These are phyloP conservation scores for Melipona beecheii DNA, from an alignment of 2,888 invertebrate genomes.

Conservation along the genomic window DNA sequence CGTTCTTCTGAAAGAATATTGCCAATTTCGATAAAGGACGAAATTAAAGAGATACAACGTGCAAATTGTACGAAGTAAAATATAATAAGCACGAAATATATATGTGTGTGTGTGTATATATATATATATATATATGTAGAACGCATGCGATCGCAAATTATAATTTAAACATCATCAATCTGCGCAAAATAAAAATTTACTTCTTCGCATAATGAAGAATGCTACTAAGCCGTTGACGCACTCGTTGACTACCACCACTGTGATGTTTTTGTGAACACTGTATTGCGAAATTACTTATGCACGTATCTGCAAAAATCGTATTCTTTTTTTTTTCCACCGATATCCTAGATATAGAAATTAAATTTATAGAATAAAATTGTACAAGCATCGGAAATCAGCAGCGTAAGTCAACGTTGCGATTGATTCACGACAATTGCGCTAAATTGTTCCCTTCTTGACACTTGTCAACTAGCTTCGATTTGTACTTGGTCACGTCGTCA, in stretches of 20 bases:
- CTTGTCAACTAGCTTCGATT: conserved; percentile 62
- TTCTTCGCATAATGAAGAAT: background rate
- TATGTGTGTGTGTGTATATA: background rate
- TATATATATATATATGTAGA: background rate
- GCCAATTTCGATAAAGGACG: conserved; percentile 26
- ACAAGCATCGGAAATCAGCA: conserved; percentile 1
- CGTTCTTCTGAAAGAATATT: conserved; percentile 32
- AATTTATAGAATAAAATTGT: background rate
- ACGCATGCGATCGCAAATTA: conserved; percentile 49
- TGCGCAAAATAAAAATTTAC: conserved; percentile 4
- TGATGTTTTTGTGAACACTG: background rate
- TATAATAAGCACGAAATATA: conserved; percentile 42
- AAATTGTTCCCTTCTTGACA: conserved; percentile 21
- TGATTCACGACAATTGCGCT: conserved; percentile 8
- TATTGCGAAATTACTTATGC: too few relatives aligned
- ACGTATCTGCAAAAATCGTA: background rate
- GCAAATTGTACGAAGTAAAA: conserved; percentile 43
- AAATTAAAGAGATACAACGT: conserved; percentile 43
- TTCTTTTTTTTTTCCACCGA: too few relatives aligned
- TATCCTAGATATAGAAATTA: too few relatives aligned
- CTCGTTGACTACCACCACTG: background rate
- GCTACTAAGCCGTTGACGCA: background rate
- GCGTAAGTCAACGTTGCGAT: background rate
- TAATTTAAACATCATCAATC: conserved; percentile 45
- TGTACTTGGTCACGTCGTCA: conserved; percentile 59